These are phyloP conservation scores for Agriotes lineatus DNA, from an alignment of 2,888 invertebrate genomes.

Conservation along the genomic window DNA sequence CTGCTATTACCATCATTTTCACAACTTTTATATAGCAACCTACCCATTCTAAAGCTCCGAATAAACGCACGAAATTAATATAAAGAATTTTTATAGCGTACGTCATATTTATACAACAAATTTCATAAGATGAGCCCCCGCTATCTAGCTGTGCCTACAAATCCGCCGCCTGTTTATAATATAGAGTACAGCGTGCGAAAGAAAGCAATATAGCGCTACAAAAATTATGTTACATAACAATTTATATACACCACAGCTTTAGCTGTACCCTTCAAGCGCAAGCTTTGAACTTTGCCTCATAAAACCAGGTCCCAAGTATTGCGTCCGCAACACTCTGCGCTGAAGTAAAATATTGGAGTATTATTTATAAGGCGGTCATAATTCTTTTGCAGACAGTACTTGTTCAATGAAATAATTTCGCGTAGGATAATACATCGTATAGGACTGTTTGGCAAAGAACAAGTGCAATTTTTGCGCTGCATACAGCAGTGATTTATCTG, in stretches of 20 bases:
- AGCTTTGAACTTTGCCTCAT: slow-evolving; percentile 55
- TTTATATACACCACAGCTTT: slow-evolving; percentile 45
- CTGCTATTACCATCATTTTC: no score
- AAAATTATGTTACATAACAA: slow-evolving; percentile 46
- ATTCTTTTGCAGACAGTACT: slow-evolving; percentile 62
- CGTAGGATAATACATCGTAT: slow-evolving; percentile 34
- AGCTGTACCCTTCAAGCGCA: slow-evolving; percentile 44
- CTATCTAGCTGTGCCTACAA: slow-evolving; percentile 30
- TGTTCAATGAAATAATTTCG: slow-evolving; percentile 46
- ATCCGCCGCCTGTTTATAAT: slow-evolving; percentile 35
- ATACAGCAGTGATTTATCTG: slow-evolving; percentile 27
- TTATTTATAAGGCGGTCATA: slow-evolving; percentile 65
- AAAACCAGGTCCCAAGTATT: slow-evolving; percentile 56
- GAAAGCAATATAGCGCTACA: slow-evolving; percentile 43
- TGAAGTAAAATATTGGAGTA: slow-evolving; percentile 63
- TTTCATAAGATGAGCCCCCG: slow-evolving; percentile 27
- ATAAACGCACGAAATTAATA: slow-evolving; percentile 8
- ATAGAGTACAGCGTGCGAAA: slow-evolving; percentile 36
- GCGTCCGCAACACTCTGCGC: slow-evolving; percentile 62
- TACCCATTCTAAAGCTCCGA: no score
- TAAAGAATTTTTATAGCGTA: not conserved
- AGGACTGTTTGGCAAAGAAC: slow-evolving; percentile 28
- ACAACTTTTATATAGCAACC: no score
- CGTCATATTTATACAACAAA: slow-evolving; percentile 26
- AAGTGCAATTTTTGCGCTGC: slow-evolving; percentile 23